Base-by-base conservation (phyloP, 30 jellyfish, hydroid and myxozoan genomes). In the Chrysaora quinquecirrha region DNA sequence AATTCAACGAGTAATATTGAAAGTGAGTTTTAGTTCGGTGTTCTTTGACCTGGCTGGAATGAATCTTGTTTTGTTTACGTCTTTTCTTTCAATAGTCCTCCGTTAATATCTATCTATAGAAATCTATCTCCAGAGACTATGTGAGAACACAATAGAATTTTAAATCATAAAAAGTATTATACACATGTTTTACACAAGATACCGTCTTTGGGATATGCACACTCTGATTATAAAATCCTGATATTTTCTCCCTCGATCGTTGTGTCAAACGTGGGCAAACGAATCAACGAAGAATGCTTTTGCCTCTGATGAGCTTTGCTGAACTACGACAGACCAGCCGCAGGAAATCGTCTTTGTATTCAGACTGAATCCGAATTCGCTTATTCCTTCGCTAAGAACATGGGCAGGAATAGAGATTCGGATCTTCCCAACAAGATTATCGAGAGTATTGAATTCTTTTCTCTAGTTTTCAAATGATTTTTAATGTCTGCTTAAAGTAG, bases 121-220 rank as follows among this genome's bases (percentile, higher is more conserved):
- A 78, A 38, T 43, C 47, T 30, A 0, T 46, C 74, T 48, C 70
- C 24, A 28, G 90, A 64, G 58, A 48, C 83, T 75, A 65, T 79
- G 90, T 69, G 48, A 79, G 56, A 62, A 69, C 70, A 80, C 90
- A 80, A 80, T 80, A 65, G 90, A 34, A 47, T 35, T 52, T 64
- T 67, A 83, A 80, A 67, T 80, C 83, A 80, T 66, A 65, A 80
- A 80, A 72, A 65, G 90, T 66, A 80, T 80, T 80, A 80, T 80
- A 67, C 20, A 29, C 84, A 14, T 71, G 30, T 34, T 38, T 80
- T 66, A 32, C 46, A 64, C 48, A 66, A 71, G 68, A 52, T 2
- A 20, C 27, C 68, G 3, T 16, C 58, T 43, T 52, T 10, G 12
- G 68, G 25, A 52, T 19, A 16, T 16, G 6, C 29, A 52, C 9